These are phyloP conservation scores for Nothoprocta perdicaria DNA, from an alignment of 2,113 vertebrate genomes.

Conservation along the genomic window DNA sequence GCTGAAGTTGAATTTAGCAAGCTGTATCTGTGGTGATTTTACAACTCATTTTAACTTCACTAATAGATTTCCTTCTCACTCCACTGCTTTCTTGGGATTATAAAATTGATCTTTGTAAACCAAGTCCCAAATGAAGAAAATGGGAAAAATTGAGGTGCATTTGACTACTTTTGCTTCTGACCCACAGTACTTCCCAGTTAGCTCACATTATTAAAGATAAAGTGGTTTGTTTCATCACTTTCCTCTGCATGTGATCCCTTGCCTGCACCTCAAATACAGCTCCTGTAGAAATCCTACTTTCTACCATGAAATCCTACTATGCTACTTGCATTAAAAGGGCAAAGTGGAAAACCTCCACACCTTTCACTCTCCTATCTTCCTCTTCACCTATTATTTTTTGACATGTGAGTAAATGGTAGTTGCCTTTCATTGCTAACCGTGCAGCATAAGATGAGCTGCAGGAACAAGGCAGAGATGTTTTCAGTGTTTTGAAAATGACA, in stretches of 20 bases:
- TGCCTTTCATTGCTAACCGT: not conserved
- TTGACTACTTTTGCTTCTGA: not conserved
- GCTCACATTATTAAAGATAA: not conserved
- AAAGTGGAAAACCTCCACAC: not conserved
- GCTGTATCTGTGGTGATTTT: not conserved
- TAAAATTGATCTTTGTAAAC: not conserved
- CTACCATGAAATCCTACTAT: not conserved
- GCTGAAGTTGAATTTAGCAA: slow-evolving; percentile 19
- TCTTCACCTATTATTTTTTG: not conserved
- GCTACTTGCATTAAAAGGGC: not conserved
- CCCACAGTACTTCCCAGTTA: not conserved
- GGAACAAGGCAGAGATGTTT: not conserved
- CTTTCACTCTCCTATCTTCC: not conserved
- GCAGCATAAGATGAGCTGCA: not conserved
- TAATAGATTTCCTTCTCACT: not conserved
- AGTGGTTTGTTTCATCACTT: slow-evolving; percentile 15
- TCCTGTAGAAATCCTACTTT: not conserved
- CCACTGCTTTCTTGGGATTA: slow-evolving; percentile 5
- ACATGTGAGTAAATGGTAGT: not conserved
- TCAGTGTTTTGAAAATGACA: not conserved
- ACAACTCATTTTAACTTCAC: not conserved
- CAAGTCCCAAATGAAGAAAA: not conserved
- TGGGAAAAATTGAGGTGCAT: not conserved
- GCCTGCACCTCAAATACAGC: not conserved
- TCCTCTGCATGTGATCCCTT: not conserved